These are phyloP conservation scores for Myiagra hebetior DNA, from an alignment of 2,113 vertebrate genomes.

Conservation along the genomic window DNA sequence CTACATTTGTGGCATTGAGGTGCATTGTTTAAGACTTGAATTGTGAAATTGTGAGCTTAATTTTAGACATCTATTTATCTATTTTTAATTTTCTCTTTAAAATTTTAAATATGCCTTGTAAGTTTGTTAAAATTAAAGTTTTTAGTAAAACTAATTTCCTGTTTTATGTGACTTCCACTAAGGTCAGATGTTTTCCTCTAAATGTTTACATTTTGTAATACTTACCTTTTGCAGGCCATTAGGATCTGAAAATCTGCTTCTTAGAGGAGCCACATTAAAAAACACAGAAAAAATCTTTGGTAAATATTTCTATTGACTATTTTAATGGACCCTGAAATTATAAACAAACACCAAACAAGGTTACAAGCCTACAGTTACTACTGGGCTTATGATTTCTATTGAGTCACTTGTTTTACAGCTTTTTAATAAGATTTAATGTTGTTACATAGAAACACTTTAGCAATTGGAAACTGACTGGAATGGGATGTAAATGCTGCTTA, in stretches of 20 bases:
- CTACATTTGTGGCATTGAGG: background rate
- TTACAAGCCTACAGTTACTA: background rate
- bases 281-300: constrained; percentile 93
- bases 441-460: background rate
- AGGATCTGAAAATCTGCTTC: constrained; percentile 93
- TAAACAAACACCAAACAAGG: background rate
- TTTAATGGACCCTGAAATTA: background rate
- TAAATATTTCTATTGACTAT: constrained; percentile 63
- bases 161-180: background rate
- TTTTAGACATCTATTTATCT: background rate
- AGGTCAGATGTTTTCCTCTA: background rate
- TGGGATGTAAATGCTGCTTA: background rate
- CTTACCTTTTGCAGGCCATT: constrained; percentile 79
- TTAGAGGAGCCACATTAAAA: constrained; percentile 94
- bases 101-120: background rate
- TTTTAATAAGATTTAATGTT: background rate
- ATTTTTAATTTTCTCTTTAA: background rate
- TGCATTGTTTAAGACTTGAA: background rate
- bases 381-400: background rate
- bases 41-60: background rate
- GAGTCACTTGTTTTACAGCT: background rate
- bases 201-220: background rate
- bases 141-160: background rate
- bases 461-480: background rate
- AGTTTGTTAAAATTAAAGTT: background rate